Conservation (phyloP, 1,140 invertebrate species). For the Diorhabda carinulata region DNA sequence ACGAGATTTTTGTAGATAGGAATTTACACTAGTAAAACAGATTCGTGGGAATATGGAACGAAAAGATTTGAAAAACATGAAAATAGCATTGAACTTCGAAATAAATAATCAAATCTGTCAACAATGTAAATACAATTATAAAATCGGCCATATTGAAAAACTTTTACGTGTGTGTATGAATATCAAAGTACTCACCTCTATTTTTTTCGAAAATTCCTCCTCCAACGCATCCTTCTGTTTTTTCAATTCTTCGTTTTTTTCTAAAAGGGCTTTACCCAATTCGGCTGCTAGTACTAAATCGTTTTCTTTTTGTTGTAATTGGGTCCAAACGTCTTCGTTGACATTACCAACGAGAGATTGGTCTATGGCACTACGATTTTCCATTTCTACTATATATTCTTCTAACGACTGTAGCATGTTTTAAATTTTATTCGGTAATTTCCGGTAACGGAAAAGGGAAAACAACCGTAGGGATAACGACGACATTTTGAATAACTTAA, state of each 20-base stretch:
- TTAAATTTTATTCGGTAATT: background rate
- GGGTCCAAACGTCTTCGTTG: constrained; percentile 70
- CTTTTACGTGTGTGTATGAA: too few relatives aligned
- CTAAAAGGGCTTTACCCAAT: constrained; percentile 88
- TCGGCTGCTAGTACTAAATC: constrained; percentile 91
- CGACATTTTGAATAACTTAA: constrained; percentile 12
- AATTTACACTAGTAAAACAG: too few relatives aligned
- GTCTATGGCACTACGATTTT: constrained; percentile 45
- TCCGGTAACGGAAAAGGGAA: background rate
- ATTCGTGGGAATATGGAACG: too few relatives aligned
- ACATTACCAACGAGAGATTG: constrained; percentile 43
- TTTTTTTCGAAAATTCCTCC: constrained; percentile 86
- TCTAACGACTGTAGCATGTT: constrained; percentile 41
- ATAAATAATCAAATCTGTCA: too few relatives aligned
- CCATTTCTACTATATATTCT: constrained; percentile 47
- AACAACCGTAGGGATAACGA: background rate
- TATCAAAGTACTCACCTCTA: constrained; percentile 71
- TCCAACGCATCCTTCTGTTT: constrained; percentile 78
- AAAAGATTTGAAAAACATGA: too few relatives aligned
- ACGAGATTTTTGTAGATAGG: too few relatives aligned
- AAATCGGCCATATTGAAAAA: too few relatives aligned
- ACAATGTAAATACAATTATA: too few relatives aligned
- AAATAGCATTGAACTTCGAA: too few relatives aligned
- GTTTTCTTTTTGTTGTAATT: constrained; percentile 87
- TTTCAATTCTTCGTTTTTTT: constrained; percentile 89